These are phyloP conservation scores for Deilephila porcellus DNA, from an alignment of 2,888 invertebrate genomes.

Conservation along the genomic window DNA sequence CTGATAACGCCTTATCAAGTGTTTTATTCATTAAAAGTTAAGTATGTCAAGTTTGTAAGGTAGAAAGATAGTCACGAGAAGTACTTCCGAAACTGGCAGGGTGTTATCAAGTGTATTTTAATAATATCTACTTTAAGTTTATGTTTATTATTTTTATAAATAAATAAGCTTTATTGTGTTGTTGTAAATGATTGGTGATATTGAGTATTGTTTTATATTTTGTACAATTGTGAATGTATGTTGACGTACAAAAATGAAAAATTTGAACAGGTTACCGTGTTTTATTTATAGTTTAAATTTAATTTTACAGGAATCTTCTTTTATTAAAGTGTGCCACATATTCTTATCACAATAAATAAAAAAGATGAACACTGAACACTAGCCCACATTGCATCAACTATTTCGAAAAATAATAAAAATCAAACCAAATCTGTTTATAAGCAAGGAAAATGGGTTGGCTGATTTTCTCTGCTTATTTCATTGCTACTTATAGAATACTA, in stretches of 20 bases:
- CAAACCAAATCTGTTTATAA: too few species aligned
- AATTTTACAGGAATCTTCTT: neutral
- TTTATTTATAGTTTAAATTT: neutral
- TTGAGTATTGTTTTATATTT: conserved; percentile 22
- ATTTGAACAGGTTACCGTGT: neutral
- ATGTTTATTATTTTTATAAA: conserved; percentile 8
- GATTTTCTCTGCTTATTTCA: too few species aligned
- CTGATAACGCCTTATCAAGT: neutral
- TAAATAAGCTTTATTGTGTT: conserved; percentile 15
- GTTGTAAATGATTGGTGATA: conserved; percentile 2
- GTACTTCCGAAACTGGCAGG: neutral
- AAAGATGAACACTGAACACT: too few species aligned
- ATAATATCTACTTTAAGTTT: conserved; percentile 13
- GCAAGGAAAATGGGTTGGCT: too few species aligned
- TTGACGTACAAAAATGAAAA: neutral
- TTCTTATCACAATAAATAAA: too few species aligned
- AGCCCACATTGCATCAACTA: neutral
- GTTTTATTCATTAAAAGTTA: too few species aligned
- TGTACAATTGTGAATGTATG: conserved; percentile 17
- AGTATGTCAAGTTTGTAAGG: neutral
- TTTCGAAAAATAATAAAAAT: too few species aligned
- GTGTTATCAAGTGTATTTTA: neutral
- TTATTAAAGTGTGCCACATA: too few species aligned
- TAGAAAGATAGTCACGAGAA: neutral
- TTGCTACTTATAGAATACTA: too few species aligned